phyloP scores from a whole-genome alignment of 2,797 vertebrate genomes.

The Fundulus diaphanus region DNA sequence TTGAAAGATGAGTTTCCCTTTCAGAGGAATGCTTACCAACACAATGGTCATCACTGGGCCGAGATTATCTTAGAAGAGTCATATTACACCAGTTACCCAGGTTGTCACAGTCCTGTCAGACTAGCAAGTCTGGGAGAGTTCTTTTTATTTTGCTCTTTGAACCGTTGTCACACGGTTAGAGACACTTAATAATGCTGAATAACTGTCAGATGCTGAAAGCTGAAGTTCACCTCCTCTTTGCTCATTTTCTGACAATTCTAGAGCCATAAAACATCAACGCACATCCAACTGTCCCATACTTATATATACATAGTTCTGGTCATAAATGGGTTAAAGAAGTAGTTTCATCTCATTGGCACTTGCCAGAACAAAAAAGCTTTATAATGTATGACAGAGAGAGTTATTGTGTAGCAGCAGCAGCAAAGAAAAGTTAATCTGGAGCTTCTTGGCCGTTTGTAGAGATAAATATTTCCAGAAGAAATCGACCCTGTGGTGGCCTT shows the following conservation, averaged over 20 bases:
- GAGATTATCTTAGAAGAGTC: too few relatives aligned
- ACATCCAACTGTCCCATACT: background rate
- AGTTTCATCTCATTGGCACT: background rate
- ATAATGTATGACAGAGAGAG: background rate
- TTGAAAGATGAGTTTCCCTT: background rate
- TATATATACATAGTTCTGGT: background rate
- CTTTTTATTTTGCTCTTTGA: background rate
- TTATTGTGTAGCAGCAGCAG: constrained; percentile 2
- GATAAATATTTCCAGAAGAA: background rate
- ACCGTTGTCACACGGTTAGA: background rate
- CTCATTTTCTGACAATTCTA: background rate
- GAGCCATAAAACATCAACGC: background rate
- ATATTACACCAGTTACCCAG: too few relatives aligned
- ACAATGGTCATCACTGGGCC: too few relatives aligned
- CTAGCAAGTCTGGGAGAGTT: too few relatives aligned
- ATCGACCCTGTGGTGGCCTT: background rate
- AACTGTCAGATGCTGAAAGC: background rate
- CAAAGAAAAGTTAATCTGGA: background rate
- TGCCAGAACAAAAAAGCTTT: background rate
- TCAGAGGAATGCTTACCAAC: too few relatives aligned
- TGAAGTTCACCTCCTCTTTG: background rate
- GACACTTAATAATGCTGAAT: background rate
- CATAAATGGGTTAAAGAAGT: background rate
- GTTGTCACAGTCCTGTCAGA: too few relatives aligned
- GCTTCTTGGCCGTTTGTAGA: background rate